Evolutionary conservation across 2,888 invertebrate genomes (phyloP), one percentile per base, ranked within the genome.

Genomic region (Brenthis ino): DNA sequence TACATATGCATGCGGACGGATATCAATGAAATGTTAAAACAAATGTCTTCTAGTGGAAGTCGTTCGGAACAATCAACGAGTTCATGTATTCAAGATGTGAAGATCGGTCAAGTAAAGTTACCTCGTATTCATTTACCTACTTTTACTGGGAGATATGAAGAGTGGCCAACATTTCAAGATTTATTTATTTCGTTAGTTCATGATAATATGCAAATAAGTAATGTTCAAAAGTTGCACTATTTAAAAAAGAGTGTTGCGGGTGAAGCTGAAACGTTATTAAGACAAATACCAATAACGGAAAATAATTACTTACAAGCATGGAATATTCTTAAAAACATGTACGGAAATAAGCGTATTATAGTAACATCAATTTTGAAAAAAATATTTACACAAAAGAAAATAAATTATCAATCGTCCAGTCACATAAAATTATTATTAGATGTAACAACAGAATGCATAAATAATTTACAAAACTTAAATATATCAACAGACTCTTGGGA

Each of bases 371-470:
- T 50, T n/a, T 50, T 50, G 11, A 50, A n/a, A 50, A 50, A 2
- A 12, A 4, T 50, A 50, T 50, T 50, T n/a, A 50, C 50, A n/a
- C 50, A 6, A 50, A 50, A 50, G 50, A 50, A 50, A 50, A 50
- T 50, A 5, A 50, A 50, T 50, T n/a, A 50, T 50, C n/a, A n/a
- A 12, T 50, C 50, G 3, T 50, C 50, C 13, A 13, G n/a, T 50
- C 50, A 50, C 11, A 50, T 50, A 50, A 50, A 50, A 50, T 50
- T 13, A 50, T 64, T 64, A 55, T 60, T 67, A 56, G 61, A 51
- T 69, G 72, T 65, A 70, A 78, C 77, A 0, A 70, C 65, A 3
- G 76, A 80, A 51, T 79, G 79, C 57, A 33, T 80, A 6, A 74
- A 74, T 67, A 64, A 63, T 54, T 53, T 79, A n/a, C 64, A 74